Conservation (phyloP, 2,113 vertebrate species). For the Zootoca vivipara region DNA sequence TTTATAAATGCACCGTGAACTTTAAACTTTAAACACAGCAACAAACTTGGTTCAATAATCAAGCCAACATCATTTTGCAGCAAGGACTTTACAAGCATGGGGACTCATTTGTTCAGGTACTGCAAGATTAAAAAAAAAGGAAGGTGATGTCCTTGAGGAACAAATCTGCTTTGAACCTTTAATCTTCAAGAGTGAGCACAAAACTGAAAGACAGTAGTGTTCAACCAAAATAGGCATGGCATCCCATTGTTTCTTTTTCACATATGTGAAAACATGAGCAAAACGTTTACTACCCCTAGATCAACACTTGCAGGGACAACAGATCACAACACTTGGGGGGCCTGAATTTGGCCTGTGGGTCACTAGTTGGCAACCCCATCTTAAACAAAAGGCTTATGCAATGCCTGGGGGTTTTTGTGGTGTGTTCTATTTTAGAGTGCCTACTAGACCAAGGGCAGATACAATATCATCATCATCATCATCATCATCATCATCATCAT, state of each 20-base stretch:
- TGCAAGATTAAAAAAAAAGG: background rate
- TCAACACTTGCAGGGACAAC: background rate
- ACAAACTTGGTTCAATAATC: background rate
- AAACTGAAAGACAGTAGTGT: background rate
- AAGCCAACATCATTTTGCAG: background rate
- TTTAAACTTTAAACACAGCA: background rate
- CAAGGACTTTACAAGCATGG: background rate
- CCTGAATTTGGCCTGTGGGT: too few species aligned
- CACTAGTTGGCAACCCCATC: background rate
- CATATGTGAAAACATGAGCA: background rate
- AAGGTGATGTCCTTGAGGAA: background rate
- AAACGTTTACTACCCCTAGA: background rate
- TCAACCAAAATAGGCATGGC: background rate
- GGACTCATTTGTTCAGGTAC: background rate
- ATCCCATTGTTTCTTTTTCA: background rate
- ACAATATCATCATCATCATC: too few species aligned
- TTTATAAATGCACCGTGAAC: background rate
- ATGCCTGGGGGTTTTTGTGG: background rate
- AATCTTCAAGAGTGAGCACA: background rate
- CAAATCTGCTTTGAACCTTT: too few species aligned
- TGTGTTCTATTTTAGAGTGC: background rate
- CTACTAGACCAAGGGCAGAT: background rate
- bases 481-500: too few species aligned
- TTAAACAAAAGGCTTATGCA: background rate
- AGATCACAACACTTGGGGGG: background rate